Evolutionary conservation across 2,888 invertebrate species (phyloP), one percentile per base, ranked within the genome.

Genomic region (Agriopis marginaria): DNA sequence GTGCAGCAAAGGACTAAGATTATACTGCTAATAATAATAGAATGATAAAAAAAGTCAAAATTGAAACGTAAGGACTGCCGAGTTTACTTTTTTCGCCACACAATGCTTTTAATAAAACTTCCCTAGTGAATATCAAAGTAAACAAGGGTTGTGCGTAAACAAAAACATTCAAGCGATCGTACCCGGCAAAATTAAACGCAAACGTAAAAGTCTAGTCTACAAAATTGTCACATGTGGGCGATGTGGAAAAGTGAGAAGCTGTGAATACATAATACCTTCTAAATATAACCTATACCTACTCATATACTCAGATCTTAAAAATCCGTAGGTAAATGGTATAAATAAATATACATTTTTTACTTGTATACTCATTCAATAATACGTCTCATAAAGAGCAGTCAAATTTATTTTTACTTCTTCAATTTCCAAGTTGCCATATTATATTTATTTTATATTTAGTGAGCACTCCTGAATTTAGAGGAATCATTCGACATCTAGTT

Each of bases 21-120:
- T 4, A 32, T 32, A 5, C 32, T 32, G 3, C n/a, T 47, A 5
- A 47, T 12, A 0, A 11, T 47, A 11, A 12, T 0, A 3, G 0
- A 32, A 12, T 12, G 32, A 32, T 53, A 55, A 55, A 49, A 17
- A 44, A 53, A 11, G 32, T 12, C 39, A 32, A 53, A 53, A 62
- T 62, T 53, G 62, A 53, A 62, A 62, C 44, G 10, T n/a, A 39
- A 40, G 39, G 14, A 39, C 49, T 45, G 44, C 14, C 17, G 69
- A 71, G 71, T 68, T 71, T 68, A 73, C 71, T 76, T 77, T 75
- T 76, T 71, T 60, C 63, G 73, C 72, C 79, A 78, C 78, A 72
- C 79, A 73, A 76, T 79, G 82, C 86, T 87, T 89, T 86, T 88
- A 88, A 85, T 87, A 88, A 88, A 86, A 86, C 86, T 86, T 82